Percentiles rank a stretch among this genome's conserved stretches.
phyloP scores from a whole-genome alignment of 2,888 invertebrate genomes.

The Boloria euphrosyne region DNA sequence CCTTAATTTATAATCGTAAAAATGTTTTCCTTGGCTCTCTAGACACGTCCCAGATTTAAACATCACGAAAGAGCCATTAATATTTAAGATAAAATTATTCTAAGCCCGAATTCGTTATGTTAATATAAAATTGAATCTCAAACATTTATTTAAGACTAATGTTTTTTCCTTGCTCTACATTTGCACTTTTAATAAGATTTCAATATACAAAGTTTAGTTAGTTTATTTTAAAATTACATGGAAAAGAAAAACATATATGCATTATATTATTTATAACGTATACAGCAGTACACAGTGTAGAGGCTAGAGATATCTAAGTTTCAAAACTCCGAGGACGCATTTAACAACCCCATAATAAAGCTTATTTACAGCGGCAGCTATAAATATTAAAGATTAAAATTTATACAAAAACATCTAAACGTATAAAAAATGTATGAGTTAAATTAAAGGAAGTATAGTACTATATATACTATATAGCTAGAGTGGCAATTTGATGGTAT shows the following conservation, averaged over 20 bases:
- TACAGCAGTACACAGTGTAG: no score
- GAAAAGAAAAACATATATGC: no score
- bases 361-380: no score
- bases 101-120: not conserved
- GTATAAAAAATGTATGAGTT: not conserved
- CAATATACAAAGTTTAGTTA: no score
- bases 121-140: not conserved
- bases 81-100: conserved; percentile 2
- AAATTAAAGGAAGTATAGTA: not conserved
- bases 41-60: conserved; percentile 6
- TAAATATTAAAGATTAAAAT: not conserved
- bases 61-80: not conserved
- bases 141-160: not conserved
- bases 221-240: no score
- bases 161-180: not conserved
- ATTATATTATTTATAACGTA: no score
- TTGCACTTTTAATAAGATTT: no score
- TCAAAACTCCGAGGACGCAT: no score
- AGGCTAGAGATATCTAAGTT: no score
- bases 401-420: not conserved
- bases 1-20: conserved; percentile 9
- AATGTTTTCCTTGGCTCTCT: conserved; percentile 11
- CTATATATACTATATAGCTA: not conserved
- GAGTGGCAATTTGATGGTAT: conserved; percentile 3
- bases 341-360: no score